Evolutionary conservation across 2,113 vertebrate species (phyloP).

Genomic region (Paralichthys olivaceus): DNA sequence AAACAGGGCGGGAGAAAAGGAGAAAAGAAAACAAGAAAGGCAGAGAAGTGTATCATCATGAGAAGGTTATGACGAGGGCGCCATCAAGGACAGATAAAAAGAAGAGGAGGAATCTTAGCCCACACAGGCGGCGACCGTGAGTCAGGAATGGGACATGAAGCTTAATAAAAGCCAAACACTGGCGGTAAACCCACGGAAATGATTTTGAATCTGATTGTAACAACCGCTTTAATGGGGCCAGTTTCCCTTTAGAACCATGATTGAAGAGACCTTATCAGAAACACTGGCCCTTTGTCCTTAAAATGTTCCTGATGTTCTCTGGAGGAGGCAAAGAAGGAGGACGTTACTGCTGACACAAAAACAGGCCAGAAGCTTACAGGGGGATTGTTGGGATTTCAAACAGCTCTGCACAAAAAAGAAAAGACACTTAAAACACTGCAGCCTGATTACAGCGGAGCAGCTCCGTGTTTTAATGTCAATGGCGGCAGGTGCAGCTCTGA

Average conservation of each 20-base stretch:
- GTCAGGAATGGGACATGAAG: too few species aligned
- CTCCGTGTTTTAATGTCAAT: neutral
- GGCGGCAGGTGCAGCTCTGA: slow-evolving; percentile 6
- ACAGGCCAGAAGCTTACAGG: slow-evolving; percentile 49
- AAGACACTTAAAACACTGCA: slow-evolving; percentile 31
- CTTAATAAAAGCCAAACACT: too few species aligned
- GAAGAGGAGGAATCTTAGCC: slow-evolving; percentile 14
- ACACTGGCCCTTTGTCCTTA: neutral
- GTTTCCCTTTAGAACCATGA: neutral
- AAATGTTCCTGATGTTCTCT: slow-evolving; percentile 6
- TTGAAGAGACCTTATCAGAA: neutral
- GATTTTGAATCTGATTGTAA: neutral
- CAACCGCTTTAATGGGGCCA: neutral
- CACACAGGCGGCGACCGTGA: neutral
- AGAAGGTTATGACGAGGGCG: slow-evolving; percentile 35
- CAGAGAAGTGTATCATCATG: slow-evolving; percentile 14
- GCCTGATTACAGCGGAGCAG: slow-evolving; percentile 25
- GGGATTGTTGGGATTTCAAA: slow-evolving; percentile 51
- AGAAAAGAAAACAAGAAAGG: neutral
- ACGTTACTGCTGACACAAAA: slow-evolving; percentile 46
- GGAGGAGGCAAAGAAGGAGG: slow-evolving; percentile 31
- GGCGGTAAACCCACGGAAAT: too few species aligned
- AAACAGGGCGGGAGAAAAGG: neutral
- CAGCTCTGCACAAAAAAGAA: slow-evolving; percentile 33
- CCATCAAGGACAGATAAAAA: slow-evolving; percentile 34